Base-by-base conservation (phyloP, 2,888 invertebrate species). In the Deilephila porcellus region DNA sequence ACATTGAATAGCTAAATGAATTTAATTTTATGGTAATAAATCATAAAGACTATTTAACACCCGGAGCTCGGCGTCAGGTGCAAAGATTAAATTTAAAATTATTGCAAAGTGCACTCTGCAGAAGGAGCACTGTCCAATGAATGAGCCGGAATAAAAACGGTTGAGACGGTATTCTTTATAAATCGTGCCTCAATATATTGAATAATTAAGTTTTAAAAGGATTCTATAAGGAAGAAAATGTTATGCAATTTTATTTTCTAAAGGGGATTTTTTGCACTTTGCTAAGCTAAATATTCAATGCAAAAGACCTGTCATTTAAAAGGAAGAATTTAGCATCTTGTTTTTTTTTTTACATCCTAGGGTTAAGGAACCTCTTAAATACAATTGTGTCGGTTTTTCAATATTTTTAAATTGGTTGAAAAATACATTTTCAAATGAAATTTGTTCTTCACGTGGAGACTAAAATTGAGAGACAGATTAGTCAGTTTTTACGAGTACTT, bases 31-130 rank as follows among this genome's bases (percentile, higher is more conserved):
- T 20, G 14, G 20, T 11, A 64, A 45, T 64, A 64, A 64, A 64
- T 64, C 34, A 20, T 64, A 25, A 63, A 63, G 20, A 20, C 32
- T 32, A 7, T 63, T 60, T 25, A 63, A 34, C 32, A 19, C 32
- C 32, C 20, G 8, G n/a, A 5, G 64, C 64, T 45, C 25, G 25
- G 70, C 34, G 60, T 17, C 60, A 70, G 67, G 60, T 34, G 70
- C 60, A 29, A 73, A 73, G 52, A 60, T 73, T 70, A 60, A 73
- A 73, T 70, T 73, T 73, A 52, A 73, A 73, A 70, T 67, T 60
- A 73, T 73, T 70, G 67, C 73, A 71, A 71, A 71, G 20, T 71
- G 71, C 37, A 60, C 71, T 25, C 6, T 34, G 2, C 19, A n/a
- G 37, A 7, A 29, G 29, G 70, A 53, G 29, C 29, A 56, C 7